Conservation (phyloP, 2,797 vertebrate species). For the Triplophysa bombifrons region DNA sequence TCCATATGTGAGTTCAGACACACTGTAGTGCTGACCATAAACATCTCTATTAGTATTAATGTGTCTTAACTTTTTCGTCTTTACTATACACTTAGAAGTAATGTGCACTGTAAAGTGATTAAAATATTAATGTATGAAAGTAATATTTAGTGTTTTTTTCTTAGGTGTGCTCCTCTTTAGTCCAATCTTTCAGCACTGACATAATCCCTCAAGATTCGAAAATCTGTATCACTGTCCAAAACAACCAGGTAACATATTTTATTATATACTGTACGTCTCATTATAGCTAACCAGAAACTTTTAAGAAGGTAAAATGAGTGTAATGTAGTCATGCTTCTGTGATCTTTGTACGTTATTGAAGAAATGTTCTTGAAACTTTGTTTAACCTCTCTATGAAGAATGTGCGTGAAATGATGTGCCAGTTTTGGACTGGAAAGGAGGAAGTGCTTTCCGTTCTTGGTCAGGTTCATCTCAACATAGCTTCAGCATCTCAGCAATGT, state of each 20-base stretch:
- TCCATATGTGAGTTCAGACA: slow-evolving; percentile 78
- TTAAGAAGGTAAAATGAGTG: background rate
- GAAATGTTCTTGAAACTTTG: background rate
- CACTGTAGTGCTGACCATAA: too few relatives aligned
- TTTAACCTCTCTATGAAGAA: slow-evolving; percentile 65
- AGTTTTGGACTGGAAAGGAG: slow-evolving; percentile 73
- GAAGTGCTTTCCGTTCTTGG: slow-evolving; percentile 75
- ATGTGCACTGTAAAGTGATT: background rate
- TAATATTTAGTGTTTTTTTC: slow-evolving; percentile 33
- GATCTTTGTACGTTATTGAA: background rate
- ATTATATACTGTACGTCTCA: background rate
- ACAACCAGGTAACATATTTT: slow-evolving; percentile 68
- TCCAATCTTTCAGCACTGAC: slow-evolving; percentile 76
- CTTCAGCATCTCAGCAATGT: slow-evolving; percentile 55
- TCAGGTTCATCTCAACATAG: slow-evolving; percentile 64
- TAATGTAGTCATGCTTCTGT: background rate
- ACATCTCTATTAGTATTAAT: too few relatives aligned
- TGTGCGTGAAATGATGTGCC: slow-evolving; percentile 69
- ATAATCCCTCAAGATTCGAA: slow-evolving; percentile 79
- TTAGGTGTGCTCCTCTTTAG: slow-evolving; percentile 82
- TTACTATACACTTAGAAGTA: background rate
- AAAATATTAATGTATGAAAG: background rate
- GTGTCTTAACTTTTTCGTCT: too few relatives aligned
- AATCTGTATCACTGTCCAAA: slow-evolving; percentile 73
- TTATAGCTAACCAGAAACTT: background rate